Evolutionary conservation across 2,888 invertebrate genomes (phyloP), one percentile per base, ranked within the genome.

Genomic region (Campoplex nolae): DNA sequence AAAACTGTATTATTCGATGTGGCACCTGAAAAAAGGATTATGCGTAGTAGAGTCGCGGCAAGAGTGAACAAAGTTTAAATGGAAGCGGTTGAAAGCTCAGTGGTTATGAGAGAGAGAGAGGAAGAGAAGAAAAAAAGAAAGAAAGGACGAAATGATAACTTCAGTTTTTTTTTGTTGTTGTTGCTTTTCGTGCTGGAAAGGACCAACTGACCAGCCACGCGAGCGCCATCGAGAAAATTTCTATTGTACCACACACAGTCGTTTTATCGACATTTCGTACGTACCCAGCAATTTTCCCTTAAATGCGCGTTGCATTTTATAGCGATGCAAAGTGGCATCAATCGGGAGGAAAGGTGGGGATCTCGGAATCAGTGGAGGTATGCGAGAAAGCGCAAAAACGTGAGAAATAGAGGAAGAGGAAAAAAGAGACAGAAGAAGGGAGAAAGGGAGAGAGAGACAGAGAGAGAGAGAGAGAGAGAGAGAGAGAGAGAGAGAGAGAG

Each of bases 271-370:
- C 51, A 79, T 85, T 83, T 83, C 78, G 78, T 87, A 78, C 87
- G 82, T 85, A 85, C 81, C 87, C n/a, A 78, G 87, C 86, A 88
- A 88, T 88, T 85, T 86, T 80, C 81, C 83, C 87, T 89, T 89
- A 88, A 88, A 89, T 85, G 90, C 88, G 85, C 80, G 83, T 82
- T 84, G 85, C 87, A 88, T 89, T 83, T 88, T 88, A 86, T 86
- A 86, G 88, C 88, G 87, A 88, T 88, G 88, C 88, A 90, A 87
- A 89, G 89, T 88, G 86, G 88, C 82, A 88, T 88, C 88, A 89
- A 89, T 90, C 89, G 90, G 83, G 76, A 23, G 84, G 75, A 76
- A 87, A 77, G 87, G 85, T 65, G 45, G 77, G 73, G 62, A 74
- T 58, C 23, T 76, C 77, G 85, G 84, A 76, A 79, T 73, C 71